phyloP scores from a whole-genome alignment of 2,888 invertebrate species.

The Pollenia griseotomentosa region DNA sequence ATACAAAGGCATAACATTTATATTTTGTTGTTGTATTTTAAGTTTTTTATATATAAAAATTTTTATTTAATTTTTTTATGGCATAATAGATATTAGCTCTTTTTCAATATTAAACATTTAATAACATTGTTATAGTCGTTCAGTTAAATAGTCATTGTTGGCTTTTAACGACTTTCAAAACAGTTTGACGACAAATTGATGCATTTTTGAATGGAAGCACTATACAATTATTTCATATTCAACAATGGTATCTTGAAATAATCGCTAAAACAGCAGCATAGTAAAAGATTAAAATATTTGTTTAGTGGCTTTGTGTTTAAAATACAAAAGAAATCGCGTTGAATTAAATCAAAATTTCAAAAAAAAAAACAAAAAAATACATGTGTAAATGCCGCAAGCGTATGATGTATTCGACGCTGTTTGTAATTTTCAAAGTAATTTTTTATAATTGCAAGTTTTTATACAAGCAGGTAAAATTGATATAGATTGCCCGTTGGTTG shows the following conservation, averaged over 20 bases:
- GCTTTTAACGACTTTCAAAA: constrained; percentile 21
- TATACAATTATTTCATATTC: constrained; percentile 16
- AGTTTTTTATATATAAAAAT: not conserved
- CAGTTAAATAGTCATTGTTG: constrained; percentile 36
- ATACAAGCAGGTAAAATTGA: too few relatives aligned
- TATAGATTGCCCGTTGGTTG: too few relatives aligned
- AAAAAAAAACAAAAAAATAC: too few relatives aligned
- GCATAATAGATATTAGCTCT: too few relatives aligned
- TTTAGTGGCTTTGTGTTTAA: not conserved
- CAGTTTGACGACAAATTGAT: constrained; percentile 51
- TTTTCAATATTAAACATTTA: too few relatives aligned
- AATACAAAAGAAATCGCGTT: too few relatives aligned
- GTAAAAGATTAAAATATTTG: not conserved
- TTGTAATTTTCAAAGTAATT: too few relatives aligned
- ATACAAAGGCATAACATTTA: too few relatives aligned
- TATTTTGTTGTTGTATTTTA: not conserved
- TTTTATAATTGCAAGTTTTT: too few relatives aligned
- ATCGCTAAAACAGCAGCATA: not conserved
- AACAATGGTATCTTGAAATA: constrained; percentile 1
- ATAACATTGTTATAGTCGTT: not conserved
- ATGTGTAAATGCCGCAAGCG: too few relatives aligned
- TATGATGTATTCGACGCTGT: too few relatives aligned
- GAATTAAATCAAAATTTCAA: too few relatives aligned
- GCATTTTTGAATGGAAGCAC: constrained; percentile 18
- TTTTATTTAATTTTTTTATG: not conserved